A percentile compares a stretch with the other conserved stretches of the same genome.
These are phyloP conservation scores for Myopa tessellatipennis DNA, from an alignment of 2,888 invertebrate species.

Conservation along the genomic window DNA sequence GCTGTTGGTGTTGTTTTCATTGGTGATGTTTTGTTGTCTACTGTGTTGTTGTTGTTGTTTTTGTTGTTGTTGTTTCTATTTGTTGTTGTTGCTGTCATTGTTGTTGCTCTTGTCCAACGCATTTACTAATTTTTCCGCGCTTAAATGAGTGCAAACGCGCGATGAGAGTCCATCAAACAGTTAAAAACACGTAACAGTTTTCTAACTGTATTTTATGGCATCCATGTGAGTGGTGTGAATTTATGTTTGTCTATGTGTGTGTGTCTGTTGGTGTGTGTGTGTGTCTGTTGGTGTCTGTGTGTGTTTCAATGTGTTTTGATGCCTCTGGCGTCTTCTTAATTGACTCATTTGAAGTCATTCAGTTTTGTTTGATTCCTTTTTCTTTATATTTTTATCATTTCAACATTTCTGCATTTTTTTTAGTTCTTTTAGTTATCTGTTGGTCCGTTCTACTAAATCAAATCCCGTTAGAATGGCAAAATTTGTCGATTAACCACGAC, in stretches of 20 bases:
- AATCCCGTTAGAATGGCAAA: slow-evolving; percentile 16
- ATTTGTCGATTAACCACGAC: not conserved
- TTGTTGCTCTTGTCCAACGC: slow-evolving; percentile 22
- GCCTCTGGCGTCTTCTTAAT: too few relatives aligned
- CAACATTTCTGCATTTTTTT: not conserved
- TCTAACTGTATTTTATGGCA: slow-evolving; percentile 1
- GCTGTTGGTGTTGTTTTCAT: too few relatives aligned
- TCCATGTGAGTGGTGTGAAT: not conserved
- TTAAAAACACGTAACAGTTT: slow-evolving; percentile 21
- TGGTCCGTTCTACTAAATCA: not conserved
- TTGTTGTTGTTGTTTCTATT: slow-evolving; percentile 3
- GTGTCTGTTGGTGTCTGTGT: not conserved
- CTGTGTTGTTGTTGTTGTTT: slow-evolving; percentile 10
- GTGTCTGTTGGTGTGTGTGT: not conserved
- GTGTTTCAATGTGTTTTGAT: too few relatives aligned
- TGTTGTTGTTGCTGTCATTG: not conserved
- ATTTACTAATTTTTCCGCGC: slow-evolving; percentile 43
- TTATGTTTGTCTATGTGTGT: not conserved
- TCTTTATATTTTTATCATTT: slow-evolving; percentile 14
- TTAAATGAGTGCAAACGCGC: slow-evolving; percentile 35
- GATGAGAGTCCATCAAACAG: slow-evolving; percentile 23
- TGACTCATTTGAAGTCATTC: not conserved
- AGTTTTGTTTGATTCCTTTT: not conserved
- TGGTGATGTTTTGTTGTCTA: not conserved
- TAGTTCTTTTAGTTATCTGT: not conserved